These are phyloP conservation scores for Hippocampus kuda DNA, from an alignment of 2,797 vertebrate genomes.

Conservation along the genomic window DNA sequence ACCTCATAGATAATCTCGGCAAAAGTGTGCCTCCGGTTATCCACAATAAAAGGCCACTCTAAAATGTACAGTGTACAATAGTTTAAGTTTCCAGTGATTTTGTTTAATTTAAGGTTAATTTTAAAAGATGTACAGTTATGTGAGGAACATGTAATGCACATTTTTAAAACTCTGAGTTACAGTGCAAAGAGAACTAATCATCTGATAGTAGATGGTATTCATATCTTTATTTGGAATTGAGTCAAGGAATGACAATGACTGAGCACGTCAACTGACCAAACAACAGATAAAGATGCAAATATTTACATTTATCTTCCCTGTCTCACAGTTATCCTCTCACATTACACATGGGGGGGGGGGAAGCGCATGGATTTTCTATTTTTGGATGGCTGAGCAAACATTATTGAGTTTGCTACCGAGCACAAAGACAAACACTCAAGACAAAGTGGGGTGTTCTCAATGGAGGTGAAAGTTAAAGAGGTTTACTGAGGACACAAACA, in stretches of 20 bases:
- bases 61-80: too few species aligned
- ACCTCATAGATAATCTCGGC: too few species aligned
- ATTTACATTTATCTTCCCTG: constrained; percentile 2
- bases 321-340: not conserved
- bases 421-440: not conserved
- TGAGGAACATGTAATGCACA: not conserved
- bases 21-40: too few species aligned
- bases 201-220: not conserved
- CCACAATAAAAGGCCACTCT: too few species aligned
- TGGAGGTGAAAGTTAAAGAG: not conserved
- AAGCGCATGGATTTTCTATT: not conserved
- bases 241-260: not conserved
- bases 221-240: constrained; percentile 1
- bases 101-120: too few species aligned
- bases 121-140: too few species aligned
- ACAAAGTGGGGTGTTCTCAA: not conserved
- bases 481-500: not conserved
- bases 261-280: constrained; percentile 1
- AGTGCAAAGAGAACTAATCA: not conserved
- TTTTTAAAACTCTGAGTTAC: not conserved
- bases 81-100: too few species aligned
- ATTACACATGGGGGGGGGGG: not conserved
- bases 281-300: not conserved
- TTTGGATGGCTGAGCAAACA: not conserved
- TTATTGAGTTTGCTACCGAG: not conserved